These are phyloP conservation scores for Cerceris rybyensis DNA, from an alignment of 2,888 invertebrate species.

Conservation along the genomic window DNA sequence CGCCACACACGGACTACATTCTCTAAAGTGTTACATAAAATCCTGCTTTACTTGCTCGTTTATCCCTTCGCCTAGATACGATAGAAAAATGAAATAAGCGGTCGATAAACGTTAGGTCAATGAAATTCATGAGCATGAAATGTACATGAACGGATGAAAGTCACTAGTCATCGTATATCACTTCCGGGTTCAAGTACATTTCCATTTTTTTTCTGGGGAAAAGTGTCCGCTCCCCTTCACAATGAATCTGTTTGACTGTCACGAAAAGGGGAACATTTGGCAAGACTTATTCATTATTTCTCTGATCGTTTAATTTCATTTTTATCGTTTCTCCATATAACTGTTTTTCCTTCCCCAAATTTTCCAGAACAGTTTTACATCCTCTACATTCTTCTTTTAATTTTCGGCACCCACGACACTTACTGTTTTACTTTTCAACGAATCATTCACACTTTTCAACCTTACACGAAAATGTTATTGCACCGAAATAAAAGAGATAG, in stretches of 20 bases:
- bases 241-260: conserved; percentile 68
- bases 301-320: neutral
- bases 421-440: too few relatives aligned
- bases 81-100: conserved; percentile 34
- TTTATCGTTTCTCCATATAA: neutral
- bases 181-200: conserved; percentile 75
- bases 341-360: neutral
- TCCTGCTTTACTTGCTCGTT: conserved; percentile 3
- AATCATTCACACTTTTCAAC: too few relatives aligned
- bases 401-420: too few relatives aligned
- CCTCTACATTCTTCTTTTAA: too few relatives aligned
- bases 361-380: too few relatives aligned
- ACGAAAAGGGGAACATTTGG: conserved; percentile 13
- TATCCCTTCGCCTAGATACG: conserved; percentile 13
- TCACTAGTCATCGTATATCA: conserved; percentile 68
- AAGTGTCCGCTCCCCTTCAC: conserved; percentile 62
- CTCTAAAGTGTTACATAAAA: conserved; percentile 10
- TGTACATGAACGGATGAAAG: conserved; percentile 53
- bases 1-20: too few relatives aligned
- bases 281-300: neutral
- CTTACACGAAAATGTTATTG: too few relatives aligned
- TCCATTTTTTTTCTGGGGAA: conserved; percentile 61
- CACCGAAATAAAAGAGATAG: too few relatives aligned
- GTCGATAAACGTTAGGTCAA: conserved; percentile 57
- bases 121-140: conserved; percentile 71